Conservation (phyloP, 2,797 vertebrate species). For the Manis crassicaudata region DNA sequence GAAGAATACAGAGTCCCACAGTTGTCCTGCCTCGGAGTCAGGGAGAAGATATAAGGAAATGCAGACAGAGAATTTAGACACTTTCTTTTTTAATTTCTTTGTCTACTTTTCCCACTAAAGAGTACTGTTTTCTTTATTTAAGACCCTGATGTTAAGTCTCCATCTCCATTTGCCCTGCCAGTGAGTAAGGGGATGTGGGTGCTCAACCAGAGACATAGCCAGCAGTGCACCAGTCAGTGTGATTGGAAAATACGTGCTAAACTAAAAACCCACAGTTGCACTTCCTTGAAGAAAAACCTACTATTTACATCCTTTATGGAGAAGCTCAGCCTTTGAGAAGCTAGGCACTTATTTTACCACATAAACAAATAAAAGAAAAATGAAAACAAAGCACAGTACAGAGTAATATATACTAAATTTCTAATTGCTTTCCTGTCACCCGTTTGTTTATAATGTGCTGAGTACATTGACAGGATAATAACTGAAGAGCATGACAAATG, state of each 20-base stretch:
- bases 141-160: background rate
- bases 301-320: constrained; percentile 17
- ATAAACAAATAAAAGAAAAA: constrained; percentile 61
- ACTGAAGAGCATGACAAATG: constrained; percentile 34
- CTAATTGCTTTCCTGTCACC: constrained; percentile 43
- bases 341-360: background rate
- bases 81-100: background rate
- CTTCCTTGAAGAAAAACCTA: constrained; percentile 31
- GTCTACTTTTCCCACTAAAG: background rate
- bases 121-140: background rate
- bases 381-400: constrained; percentile 51
- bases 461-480: constrained; percentile 17
- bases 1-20: background rate
- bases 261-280: constrained; percentile 36
- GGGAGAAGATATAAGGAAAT: background rate
- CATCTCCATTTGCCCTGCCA: background rate
- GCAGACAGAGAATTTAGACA: background rate
- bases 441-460: constrained; percentile 50
- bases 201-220: background rate
- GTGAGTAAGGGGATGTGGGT: background rate
- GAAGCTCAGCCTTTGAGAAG: background rate
- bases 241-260: constrained; percentile 39
- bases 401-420: constrained; percentile 36
- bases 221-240: background rate
- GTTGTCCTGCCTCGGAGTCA: background rate